Percentiles rank a stretch among this genome's conserved stretches.
Evolutionary conservation across 2,113 vertebrate species (phyloP).

Genomic region (Paramormyrops kingsleyae): DNA sequence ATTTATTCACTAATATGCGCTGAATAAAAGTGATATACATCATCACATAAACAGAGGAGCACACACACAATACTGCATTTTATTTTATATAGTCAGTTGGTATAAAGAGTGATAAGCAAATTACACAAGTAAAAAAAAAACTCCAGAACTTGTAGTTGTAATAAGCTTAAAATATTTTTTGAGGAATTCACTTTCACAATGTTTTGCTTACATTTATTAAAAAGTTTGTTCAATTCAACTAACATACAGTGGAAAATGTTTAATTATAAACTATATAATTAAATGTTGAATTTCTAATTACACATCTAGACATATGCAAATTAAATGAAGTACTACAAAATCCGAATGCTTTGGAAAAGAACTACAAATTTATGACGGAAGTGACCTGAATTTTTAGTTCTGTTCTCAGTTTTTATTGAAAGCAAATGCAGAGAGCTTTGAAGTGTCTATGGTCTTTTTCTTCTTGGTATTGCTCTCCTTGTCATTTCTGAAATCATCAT

Average conservation of each 20-base stretch:
- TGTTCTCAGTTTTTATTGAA: slow-evolving; percentile 70
- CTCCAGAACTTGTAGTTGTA: background rate
- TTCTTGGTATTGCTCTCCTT: slow-evolving; percentile 64
- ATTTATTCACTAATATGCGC: background rate
- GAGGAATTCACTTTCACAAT: background rate
- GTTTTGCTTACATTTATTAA: background rate
- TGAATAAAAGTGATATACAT: background rate
- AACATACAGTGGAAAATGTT: background rate
- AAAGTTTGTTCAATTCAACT: background rate
- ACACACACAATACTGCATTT: background rate
- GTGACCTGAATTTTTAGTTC: background rate
- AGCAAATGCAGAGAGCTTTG: slow-evolving; percentile 79
- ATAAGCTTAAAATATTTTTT: background rate
- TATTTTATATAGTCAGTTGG: background rate
- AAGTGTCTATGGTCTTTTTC: slow-evolving; percentile 57
- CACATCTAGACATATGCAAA: background rate
- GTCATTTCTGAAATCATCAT: slow-evolving; percentile 25
- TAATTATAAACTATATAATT: background rate
- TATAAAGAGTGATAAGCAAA: background rate
- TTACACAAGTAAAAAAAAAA: background rate
- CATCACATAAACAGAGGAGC: background rate
- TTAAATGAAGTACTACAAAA: background rate
- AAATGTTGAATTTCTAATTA: background rate
- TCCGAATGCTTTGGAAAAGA: background rate
- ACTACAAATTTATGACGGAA: background rate